phyloP scores from a whole-genome alignment of 2,113 vertebrate genomes.

The Albula glossodonta region DNA sequence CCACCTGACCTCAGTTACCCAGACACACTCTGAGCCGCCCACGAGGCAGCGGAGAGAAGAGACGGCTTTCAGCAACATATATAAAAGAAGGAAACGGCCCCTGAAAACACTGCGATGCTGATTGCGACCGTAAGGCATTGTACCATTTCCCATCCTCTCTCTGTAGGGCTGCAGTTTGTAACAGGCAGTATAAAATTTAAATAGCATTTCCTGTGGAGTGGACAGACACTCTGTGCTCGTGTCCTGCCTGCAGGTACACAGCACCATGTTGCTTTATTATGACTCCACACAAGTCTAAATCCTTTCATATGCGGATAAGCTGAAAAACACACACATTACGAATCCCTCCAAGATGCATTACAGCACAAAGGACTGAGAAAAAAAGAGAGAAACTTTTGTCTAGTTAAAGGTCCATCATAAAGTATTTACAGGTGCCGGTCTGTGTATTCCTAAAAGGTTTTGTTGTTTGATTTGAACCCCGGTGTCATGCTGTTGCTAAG shows the following conservation, averaged over 20 bases:
- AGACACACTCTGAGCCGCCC: too few species aligned
- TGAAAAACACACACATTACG: not conserved
- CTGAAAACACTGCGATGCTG: not conserved
- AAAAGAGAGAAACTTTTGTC: not conserved
- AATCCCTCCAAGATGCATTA: not conserved
- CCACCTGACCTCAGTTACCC: too few species aligned
- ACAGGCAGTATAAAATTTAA: not conserved
- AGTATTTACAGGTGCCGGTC: not conserved
- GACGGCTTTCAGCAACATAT: too few species aligned
- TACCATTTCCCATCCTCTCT: not conserved
- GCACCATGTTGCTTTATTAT: not conserved
- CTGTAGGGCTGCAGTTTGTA: not conserved
- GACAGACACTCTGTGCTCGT: not conserved
- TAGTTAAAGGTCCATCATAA: not conserved
- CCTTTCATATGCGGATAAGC: not conserved
- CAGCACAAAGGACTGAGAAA: too few species aligned
- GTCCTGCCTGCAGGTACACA: not conserved
- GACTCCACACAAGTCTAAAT: not conserved
- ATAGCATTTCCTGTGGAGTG: not conserved
- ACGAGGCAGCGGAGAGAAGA: too few species aligned
- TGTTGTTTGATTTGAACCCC: not conserved
- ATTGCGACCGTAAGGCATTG: not conserved
- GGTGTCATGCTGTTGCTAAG: not conserved
- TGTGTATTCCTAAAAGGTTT: slow-evolving; percentile 4
- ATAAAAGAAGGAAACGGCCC: too few species aligned